Evolutionary conservation across 2,797 vertebrate species (phyloP).

Genomic region (Lepus townsendii): DNA sequence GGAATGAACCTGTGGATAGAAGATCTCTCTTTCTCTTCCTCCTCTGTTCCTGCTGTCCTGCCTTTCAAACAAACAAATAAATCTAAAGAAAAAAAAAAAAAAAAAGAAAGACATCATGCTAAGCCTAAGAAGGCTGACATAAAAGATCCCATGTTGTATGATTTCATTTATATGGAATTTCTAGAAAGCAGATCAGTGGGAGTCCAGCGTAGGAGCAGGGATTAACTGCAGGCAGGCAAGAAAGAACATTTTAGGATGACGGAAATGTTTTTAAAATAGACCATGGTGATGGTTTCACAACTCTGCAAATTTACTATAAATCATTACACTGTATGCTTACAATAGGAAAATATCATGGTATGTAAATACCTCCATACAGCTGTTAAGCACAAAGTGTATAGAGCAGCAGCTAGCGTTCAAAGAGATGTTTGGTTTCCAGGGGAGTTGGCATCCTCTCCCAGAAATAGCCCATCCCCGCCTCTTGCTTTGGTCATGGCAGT

Average conservation of each 20-base stretch:
- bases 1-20: too few relatives aligned
- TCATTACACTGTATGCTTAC: background rate
- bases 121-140: background rate
- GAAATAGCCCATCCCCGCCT: background rate
- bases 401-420: background rate
- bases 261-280: constrained; percentile 27
- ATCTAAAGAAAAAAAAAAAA: too few relatives aligned
- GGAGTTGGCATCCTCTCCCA: background rate
- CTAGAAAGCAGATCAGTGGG: background rate
- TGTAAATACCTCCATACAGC: background rate
- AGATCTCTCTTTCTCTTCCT: too few relatives aligned
- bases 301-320: background rate
- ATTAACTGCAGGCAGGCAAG: background rate
- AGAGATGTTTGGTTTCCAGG: background rate
- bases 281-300: background rate
- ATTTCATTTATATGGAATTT: background rate
- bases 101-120: background rate
- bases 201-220: background rate
- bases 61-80: too few relatives aligned
- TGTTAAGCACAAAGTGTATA: background rate
- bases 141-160: background rate
- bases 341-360: background rate
- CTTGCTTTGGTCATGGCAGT: background rate
- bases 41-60: too few relatives aligned
- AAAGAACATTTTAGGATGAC: background rate